These are phyloP conservation scores for Pachypeltis micranthus DNA, from an alignment of 1,140 invertebrate species.

Conservation along the genomic window DNA sequence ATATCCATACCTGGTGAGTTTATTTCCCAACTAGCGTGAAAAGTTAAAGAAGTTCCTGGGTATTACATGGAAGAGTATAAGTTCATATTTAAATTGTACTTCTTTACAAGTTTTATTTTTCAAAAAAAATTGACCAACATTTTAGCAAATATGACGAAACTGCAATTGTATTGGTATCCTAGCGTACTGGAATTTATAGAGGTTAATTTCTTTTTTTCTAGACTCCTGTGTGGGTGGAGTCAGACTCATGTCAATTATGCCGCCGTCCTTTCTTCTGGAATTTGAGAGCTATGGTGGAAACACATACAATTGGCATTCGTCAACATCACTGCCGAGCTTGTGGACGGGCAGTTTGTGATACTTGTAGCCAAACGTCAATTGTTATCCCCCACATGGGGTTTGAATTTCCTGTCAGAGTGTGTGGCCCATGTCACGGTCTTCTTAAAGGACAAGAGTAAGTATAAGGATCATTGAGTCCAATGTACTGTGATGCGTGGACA, in stretches of 20 bases:
- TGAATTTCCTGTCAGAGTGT: constrained; percentile 93
- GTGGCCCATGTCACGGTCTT: constrained; percentile 75
- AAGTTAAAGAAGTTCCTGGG: too few species aligned
- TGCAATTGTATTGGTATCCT: too few species aligned
- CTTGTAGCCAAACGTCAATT: constrained; percentile 76
- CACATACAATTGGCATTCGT: constrained; percentile 76
- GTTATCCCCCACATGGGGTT: constrained; percentile 93
- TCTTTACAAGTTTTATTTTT: too few species aligned
- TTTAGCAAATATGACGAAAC: too few species aligned
- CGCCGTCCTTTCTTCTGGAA: constrained; percentile 97
- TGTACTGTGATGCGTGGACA: too few species aligned
- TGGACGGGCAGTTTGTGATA: constrained; percentile 85
- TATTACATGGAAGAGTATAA: too few species aligned
- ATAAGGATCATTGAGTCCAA: too few species aligned
- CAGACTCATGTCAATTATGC: constrained; percentile 87
- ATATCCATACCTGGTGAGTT: too few species aligned
- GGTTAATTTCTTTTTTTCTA: constrained; percentile 32
- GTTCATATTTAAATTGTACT: too few species aligned
- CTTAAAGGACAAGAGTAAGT: constrained; percentile 77
- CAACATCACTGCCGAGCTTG: constrained; percentile 86
- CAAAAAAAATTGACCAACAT: too few species aligned
- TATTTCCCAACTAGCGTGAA: too few species aligned
- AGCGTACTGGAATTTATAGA: too few species aligned
- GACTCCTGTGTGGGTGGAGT: constrained; percentile 89
- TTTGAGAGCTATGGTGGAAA: constrained; percentile 93